A percentile compares a stretch with the other conserved stretches of the same genome.
Evolutionary conservation across 2,888 invertebrate species (phyloP).

Genomic region (Cheiracanthium punctorium): DNA sequence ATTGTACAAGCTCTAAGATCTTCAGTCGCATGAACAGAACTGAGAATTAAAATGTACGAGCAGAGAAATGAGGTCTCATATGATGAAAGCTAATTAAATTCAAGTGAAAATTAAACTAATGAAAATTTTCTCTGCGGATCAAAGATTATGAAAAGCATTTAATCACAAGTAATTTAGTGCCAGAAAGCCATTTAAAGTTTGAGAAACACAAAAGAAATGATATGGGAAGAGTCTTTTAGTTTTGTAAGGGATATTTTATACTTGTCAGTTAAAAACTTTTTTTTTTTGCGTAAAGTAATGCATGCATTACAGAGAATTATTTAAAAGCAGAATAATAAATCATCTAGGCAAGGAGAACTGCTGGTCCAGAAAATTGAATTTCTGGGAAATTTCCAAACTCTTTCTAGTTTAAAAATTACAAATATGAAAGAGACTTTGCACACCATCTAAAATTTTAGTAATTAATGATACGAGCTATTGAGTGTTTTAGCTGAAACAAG

Average conservation of each 20-base stretch:
- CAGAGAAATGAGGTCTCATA: too few relatives aligned
- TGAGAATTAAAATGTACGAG: too few relatives aligned
- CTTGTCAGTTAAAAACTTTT: background rate
- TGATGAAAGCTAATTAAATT: background rate
- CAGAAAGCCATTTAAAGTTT: conserved; percentile 6
- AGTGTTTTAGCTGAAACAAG: background rate
- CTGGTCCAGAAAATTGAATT: conserved; percentile 17
- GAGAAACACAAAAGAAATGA: background rate
- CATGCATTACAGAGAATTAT: background rate
- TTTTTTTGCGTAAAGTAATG: background rate
- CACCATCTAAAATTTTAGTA: background rate
- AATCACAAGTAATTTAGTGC: background rate
- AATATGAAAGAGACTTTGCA: conserved; percentile 3
- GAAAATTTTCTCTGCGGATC: background rate
- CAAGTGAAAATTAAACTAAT: background rate
- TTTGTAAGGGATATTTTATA: background rate
- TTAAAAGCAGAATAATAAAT: conserved; percentile 5
- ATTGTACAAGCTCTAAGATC: too few relatives aligned
- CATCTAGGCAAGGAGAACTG: background rate
- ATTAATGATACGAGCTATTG: background rate
- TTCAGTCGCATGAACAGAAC: too few relatives aligned
- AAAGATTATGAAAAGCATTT: background rate
- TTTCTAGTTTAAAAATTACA: background rate
- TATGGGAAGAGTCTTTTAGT: background rate
- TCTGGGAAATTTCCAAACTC: conserved; percentile 2